Percentiles rank a stretch among this genome's conserved stretches.
Evolutionary conservation across 2,113 vertebrate species (phyloP).

Genomic region (Crotalus viridis): DNA sequence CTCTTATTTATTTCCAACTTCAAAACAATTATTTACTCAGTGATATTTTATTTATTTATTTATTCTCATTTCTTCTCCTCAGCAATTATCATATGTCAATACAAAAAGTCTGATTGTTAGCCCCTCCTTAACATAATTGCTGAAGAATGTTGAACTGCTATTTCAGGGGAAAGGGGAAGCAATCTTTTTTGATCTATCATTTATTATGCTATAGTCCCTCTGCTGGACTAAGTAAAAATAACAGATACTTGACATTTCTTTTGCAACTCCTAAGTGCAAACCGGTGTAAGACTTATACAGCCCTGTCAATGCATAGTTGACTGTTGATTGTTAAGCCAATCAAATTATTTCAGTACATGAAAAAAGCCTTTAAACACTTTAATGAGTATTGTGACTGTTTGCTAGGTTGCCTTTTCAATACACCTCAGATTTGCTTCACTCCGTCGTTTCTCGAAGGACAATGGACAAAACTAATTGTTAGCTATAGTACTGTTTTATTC

Average conservation of each 20-base stretch:
- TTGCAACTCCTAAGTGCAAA: background rate
- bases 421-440: background rate
- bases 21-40: background rate
- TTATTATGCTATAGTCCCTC: constrained; percentile 70
- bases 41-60: too few species aligned
- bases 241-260: background rate
- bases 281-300: background rate
- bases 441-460: background rate
- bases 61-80: background rate
- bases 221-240: constrained; percentile 51
- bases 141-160: background rate
- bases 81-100: background rate
- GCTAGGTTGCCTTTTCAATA: background rate
- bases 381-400: background rate
- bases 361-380: background rate
- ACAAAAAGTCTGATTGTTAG: background rate
- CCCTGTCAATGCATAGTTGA: background rate
- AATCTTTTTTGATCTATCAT: constrained; percentile 33
- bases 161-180: background rate
- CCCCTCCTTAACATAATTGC: background rate
- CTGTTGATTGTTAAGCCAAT: background rate
- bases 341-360: background rate
- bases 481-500: background rate
- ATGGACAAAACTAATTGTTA: background rate
- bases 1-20: background rate